Evolutionary conservation across 2,797 vertebrate species (phyloP).

Genomic region (Siniperca undulata): DNA sequence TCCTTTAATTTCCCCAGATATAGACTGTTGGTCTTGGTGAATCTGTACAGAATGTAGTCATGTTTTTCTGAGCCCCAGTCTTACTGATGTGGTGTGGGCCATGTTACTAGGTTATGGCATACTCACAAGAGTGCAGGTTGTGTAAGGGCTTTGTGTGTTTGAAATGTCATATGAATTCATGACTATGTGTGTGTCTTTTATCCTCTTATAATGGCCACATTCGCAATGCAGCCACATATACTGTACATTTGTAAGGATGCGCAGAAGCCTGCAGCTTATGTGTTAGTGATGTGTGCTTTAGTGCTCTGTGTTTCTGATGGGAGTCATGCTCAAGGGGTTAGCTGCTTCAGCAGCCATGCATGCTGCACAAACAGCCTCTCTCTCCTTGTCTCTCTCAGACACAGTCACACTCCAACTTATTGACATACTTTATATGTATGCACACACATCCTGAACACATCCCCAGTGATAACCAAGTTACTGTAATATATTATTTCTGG

Average conservation of each 20-base stretch:
- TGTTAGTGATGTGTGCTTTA: constrained; percentile 66
- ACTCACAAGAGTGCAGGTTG: background rate
- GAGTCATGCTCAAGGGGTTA: constrained; percentile 66
- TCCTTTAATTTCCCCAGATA: background rate
- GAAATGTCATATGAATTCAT: constrained; percentile 11
- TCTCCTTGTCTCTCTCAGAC: constrained; percentile 25
- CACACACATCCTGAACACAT: constrained; percentile 19
- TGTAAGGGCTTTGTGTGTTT: background rate
- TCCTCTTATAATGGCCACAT: constrained; percentile 16
- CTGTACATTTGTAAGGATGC: constrained; percentile 22
- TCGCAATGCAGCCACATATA: background rate
- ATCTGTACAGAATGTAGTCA: background rate
- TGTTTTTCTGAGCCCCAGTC: background rate
- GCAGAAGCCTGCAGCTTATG: constrained; percentile 54
- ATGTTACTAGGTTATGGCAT: background rate
- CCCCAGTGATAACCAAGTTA: background rate
- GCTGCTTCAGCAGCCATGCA: constrained; percentile 73
- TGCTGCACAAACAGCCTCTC: constrained; percentile 53
- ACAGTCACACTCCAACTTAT: constrained; percentile 28
- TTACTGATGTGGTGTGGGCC: background rate
- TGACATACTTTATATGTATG: constrained; percentile 21
- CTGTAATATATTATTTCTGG: constrained; percentile 7
- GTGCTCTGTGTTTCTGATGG: constrained; percentile 64
- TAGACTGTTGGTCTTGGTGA: background rate
- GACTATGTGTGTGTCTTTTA: constrained; percentile 7